Percentiles rank a stretch among this genome's conserved stretches.
These are phyloP conservation scores for Andrena chrysosceles DNA, from an alignment of 2,888 invertebrate genomes.

Conservation along the genomic window DNA sequence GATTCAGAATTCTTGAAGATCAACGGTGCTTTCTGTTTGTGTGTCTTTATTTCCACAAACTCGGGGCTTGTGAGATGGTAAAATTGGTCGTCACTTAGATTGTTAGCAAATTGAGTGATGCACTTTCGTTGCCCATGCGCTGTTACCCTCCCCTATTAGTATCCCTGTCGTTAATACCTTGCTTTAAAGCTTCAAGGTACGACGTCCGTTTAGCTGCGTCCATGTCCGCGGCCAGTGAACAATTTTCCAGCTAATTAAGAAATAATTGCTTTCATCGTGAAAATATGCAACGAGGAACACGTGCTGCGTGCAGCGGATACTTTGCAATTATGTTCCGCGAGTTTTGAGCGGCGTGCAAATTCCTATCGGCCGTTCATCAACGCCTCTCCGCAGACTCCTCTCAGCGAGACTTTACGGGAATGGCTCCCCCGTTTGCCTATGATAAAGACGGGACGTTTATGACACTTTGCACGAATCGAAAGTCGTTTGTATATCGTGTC, in stretches of 20 bases:
- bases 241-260: constrained; percentile 65
- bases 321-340: constrained; percentile 64
- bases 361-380: constrained; percentile 72
- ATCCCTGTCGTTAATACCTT: not conserved
- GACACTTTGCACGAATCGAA: too few relatives aligned
- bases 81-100: not conserved
- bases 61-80: not conserved
- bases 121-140: constrained; percentile 3
- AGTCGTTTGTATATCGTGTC: too few relatives aligned
- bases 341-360: constrained; percentile 65
- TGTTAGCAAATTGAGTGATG: not conserved
- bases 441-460: constrained; percentile 20
- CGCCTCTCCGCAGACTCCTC: constrained; percentile 46
- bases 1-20: not conserved
- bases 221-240: constrained; percentile 7
- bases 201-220: constrained; percentile 29
- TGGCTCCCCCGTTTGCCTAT: constrained; percentile 49
- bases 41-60: not conserved
- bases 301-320: constrained; percentile 43
- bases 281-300: constrained; percentile 52
- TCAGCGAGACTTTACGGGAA: constrained; percentile 22
- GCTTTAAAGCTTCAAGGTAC: not conserved
- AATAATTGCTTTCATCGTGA: constrained; percentile 59
- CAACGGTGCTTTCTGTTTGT: too few relatives aligned
- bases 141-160: constrained; percentile 12